A percentile compares a stretch with the other conserved stretches of the same genome.
Evolutionary conservation across 2,888 invertebrate genomes (phyloP).

Genomic region (Heteromurus nitidus): DNA sequence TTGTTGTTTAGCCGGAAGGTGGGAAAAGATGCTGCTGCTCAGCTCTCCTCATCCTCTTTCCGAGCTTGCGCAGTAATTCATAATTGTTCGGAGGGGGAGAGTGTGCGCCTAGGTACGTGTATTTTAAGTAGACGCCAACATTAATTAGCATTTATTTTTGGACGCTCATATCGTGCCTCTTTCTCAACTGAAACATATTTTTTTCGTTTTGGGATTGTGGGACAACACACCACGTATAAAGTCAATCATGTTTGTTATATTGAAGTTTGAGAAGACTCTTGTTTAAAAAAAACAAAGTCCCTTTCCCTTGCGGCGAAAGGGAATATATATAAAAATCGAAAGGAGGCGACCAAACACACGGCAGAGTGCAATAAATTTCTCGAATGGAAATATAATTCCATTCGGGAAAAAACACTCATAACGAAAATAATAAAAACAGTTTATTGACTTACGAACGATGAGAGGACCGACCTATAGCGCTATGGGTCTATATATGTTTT

Average conservation of each 20-base stretch:
- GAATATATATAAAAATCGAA: slow-evolving; percentile 6
- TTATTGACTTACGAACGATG: slow-evolving; percentile 61
- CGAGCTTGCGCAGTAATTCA: slow-evolving; percentile 59
- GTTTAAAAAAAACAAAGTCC: slow-evolving; percentile 12
- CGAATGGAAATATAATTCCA: neutral
- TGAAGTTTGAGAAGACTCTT: neutral
- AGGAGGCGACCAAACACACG: no score
- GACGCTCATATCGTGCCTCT: no score
- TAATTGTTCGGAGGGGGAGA: slow-evolving; percentile 51
- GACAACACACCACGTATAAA: neutral
- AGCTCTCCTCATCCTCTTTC: neutral
- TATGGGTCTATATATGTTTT: no score
- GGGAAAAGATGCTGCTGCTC: slow-evolving; percentile 31
- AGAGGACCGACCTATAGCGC: slow-evolving; percentile 36
- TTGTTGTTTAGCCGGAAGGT: slow-evolving; percentile 65
- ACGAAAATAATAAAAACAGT: no score
- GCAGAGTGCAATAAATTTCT: slow-evolving; percentile 39
- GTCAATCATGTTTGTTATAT: slow-evolving; percentile 18
- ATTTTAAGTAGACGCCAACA: slow-evolving; percentile 69
- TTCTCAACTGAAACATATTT: no score
- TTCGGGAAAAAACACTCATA: slow-evolving; percentile 19
- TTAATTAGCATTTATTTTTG: slow-evolving; percentile 74
- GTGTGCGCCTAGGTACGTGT: slow-evolving; percentile 45
- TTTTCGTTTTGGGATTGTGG: neutral
- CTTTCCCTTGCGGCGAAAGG: slow-evolving; percentile 56